phyloP scores from a whole-genome alignment of 2,888 invertebrate genomes.

The Aspidiotus destructor region DNA sequence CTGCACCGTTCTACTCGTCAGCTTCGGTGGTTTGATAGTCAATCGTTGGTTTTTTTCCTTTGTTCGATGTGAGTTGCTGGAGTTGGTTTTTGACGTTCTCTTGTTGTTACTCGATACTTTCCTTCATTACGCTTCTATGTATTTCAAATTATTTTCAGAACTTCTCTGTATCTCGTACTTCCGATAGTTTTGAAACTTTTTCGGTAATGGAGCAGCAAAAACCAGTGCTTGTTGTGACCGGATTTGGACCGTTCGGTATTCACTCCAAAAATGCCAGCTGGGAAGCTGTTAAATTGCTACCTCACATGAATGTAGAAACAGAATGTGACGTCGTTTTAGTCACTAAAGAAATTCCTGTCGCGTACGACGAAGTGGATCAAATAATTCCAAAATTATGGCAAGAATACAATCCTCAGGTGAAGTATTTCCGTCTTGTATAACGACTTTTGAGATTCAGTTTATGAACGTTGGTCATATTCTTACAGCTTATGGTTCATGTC shows the following conservation, averaged over 20 bases:
- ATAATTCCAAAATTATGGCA: conserved; percentile 60
- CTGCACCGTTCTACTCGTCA: too few species aligned
- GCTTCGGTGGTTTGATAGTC: too few species aligned
- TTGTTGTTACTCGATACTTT: too few species aligned
- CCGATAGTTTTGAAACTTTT: too few species aligned
- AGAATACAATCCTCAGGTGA: conserved; percentile 59
- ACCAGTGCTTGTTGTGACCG: conserved; percentile 52
- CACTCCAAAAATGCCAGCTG: conserved; percentile 71
- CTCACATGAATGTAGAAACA: conserved; percentile 47
- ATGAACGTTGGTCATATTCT: conserved; percentile 35
- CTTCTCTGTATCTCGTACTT: too few species aligned
- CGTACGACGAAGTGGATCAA: conserved; percentile 57
- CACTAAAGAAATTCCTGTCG: conserved; percentile 53
- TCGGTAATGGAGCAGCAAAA: not conserved
- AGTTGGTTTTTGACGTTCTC: too few species aligned
- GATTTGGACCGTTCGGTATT: conserved; percentile 68
- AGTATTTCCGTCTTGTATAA: conserved; percentile 34
- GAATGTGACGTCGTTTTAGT: conserved; percentile 49
- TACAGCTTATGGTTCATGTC: conserved; percentile 67
- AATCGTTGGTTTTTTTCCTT: too few species aligned
- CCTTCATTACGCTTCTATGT: too few species aligned
- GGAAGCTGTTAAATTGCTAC: conserved; percentile 62
- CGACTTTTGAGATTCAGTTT: conserved; percentile 18
- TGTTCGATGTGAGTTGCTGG: too few species aligned
- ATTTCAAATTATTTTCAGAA: too few species aligned